Percentiles rank a stretch among this genome's conserved stretches.
Conservation (phyloP, 2,888 invertebrate species). For the Conops quadrifasciatus region DNA sequence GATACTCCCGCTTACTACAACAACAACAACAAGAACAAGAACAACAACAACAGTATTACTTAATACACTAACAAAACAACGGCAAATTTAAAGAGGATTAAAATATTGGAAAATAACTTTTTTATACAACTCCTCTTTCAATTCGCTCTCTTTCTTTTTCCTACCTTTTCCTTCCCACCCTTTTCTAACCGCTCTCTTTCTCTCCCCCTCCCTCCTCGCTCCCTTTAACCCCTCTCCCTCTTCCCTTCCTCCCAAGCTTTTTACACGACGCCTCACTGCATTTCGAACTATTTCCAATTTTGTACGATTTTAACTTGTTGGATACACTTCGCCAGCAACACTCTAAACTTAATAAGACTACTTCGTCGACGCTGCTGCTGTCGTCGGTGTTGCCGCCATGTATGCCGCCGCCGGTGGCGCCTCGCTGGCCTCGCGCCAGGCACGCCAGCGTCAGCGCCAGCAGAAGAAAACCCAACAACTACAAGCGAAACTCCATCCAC, state of each 20-base stretch:
- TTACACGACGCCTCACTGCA: background rate
- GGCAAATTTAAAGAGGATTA: too few relatives aligned
- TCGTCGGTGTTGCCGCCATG: slow-evolving; percentile 66
- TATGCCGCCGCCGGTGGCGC: slow-evolving; percentile 91
- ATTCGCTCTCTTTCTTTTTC: background rate
- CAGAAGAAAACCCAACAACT: slow-evolving; percentile 66
- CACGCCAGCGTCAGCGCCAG: slow-evolving; percentile 72
- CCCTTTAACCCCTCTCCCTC: background rate
- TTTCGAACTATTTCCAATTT: background rate
- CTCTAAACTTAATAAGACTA: background rate
- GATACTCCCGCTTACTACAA: slow-evolving; percentile 9
- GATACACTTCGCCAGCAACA: background rate
- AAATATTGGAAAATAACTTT: too few relatives aligned
- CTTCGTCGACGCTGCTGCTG: slow-evolving; percentile 3
- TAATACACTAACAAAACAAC: too few relatives aligned
- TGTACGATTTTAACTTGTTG: too few relatives aligned
- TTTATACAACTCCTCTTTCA: too few relatives aligned
- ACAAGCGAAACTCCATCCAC: slow-evolving; percentile 68
- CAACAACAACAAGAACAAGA: background rate
- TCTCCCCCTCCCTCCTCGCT: background rate
- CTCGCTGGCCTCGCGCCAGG: slow-evolving; percentile 84
- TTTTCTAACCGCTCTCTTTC: background rate
- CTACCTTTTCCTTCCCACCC: background rate
- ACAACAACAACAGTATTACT: too few relatives aligned
- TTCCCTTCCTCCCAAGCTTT: background rate